phyloP scores from a whole-genome alignment of 1,140 invertebrate species.

The Propsilocerus akamusi region DNA sequence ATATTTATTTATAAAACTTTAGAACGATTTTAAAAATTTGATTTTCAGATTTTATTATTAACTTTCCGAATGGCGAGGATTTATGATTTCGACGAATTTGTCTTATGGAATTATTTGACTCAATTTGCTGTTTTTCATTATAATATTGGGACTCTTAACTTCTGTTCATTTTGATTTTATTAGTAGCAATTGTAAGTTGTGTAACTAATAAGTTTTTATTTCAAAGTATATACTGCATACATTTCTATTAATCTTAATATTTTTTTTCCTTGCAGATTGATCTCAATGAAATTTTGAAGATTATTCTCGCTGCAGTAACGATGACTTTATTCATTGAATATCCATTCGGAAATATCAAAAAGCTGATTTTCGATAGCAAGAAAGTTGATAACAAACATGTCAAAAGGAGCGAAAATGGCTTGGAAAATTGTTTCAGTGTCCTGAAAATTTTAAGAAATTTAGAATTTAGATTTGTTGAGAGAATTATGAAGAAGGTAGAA shows the following conservation, averaged over 20 bases:
- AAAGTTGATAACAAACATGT: not conserved
- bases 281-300: not conserved
- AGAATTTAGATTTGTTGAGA: not conserved
- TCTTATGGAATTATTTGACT: not conserved
- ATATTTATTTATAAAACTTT: not conserved
- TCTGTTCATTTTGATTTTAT: no score
- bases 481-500: not conserved
- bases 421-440: not conserved
- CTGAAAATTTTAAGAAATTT: not conserved
- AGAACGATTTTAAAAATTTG: not conserved
- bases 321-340: not conserved
- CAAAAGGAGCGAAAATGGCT: not conserved
- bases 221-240: not conserved
- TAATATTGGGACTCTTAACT: not conserved
- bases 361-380: not conserved
- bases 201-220: not conserved
- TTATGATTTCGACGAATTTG: constrained; percentile 12
- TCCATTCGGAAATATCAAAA: not conserved
- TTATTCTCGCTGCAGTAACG: not conserved
- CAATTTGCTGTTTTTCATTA: not conserved
- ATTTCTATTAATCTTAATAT: not conserved
- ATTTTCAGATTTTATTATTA: constrained; percentile 27
- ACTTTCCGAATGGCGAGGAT: constrained; percentile 36
- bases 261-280: not conserved
- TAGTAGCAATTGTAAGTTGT: not conserved